phyloP scores from a whole-genome alignment of 1,140 invertebrate genomes.

The Cotesia vestalis region DNA sequence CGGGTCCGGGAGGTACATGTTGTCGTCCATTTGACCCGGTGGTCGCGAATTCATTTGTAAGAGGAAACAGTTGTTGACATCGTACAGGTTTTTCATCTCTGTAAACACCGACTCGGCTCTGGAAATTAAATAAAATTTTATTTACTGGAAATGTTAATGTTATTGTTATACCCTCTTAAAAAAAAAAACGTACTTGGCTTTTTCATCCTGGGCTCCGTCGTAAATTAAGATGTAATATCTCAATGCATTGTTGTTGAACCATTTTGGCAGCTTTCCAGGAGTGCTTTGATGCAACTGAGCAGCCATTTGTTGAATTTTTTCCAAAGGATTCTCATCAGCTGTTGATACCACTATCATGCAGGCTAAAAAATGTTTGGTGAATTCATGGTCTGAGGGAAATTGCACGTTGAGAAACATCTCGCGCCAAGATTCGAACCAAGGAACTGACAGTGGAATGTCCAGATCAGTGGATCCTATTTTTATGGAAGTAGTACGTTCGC shows the following conservation, averaged over 20 bases:
- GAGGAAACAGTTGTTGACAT: conserved; percentile 85
- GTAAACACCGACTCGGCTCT: conserved; percentile 86
- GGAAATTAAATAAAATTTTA: conserved; percentile 29
- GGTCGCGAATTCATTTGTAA: conserved; percentile 86
- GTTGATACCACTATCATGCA: conserved; percentile 90
- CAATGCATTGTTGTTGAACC: conserved; percentile 86
- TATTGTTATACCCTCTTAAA: neutral
- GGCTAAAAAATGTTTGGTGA: conserved; percentile 91
- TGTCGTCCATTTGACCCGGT: conserved; percentile 67
- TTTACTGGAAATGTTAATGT: neutral
- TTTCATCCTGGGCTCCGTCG: conserved; percentile 77
- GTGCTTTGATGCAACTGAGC: conserved; percentile 82
- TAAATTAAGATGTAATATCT: conserved; percentile 92
- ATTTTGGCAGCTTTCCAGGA: conserved; percentile 84
- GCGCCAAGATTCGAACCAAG: conserved; percentile 98
- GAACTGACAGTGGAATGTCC: conserved; percentile 78
- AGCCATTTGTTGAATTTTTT: conserved; percentile 78
- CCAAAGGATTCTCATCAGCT: conserved; percentile 80
- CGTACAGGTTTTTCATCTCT: conserved; percentile 85
- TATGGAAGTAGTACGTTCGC: conserved; percentile 71
- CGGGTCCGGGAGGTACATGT: conserved; percentile 76
- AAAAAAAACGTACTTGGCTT: conserved; percentile 66
- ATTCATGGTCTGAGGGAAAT: conserved; percentile 94
- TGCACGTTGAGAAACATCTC: conserved; percentile 90
- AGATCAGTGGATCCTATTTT: conserved; percentile 66